phyloP scores from a whole-genome alignment of 1,140 invertebrate genomes.

The Bilobella aurantiaca region DNA sequence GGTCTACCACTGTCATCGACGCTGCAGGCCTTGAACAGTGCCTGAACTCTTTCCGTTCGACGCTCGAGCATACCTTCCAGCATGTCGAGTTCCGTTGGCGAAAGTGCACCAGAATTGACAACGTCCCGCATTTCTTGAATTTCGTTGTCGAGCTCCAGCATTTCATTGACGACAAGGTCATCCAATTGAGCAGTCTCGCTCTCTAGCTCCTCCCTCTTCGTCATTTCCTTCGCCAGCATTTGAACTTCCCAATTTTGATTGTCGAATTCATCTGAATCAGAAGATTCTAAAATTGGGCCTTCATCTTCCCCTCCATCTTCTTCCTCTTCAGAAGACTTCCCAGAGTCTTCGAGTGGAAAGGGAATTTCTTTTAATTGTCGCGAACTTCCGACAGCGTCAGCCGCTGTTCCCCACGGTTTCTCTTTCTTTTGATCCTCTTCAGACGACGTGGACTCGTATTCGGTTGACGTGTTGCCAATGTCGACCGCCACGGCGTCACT shows the following conservation, averaged over 20 bases:
- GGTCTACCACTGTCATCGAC: slow-evolving; percentile 19
- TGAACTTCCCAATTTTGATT: slow-evolving; percentile 63
- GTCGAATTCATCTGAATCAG: slow-evolving; percentile 39
- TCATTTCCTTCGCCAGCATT: slow-evolving; percentile 62
- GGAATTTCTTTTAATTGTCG: slow-evolving; percentile 23
- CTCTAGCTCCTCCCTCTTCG: slow-evolving; percentile 45
- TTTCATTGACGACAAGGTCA: slow-evolving; percentile 13
- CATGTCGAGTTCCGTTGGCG: slow-evolving; percentile 34
- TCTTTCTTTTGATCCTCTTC: slow-evolving; percentile 13
- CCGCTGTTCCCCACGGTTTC: slow-evolving; percentile 24
- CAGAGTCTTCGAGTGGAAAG: slow-evolving; percentile 39
- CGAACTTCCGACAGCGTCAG: too few relatives aligned
- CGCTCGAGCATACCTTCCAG: slow-evolving; percentile 29
- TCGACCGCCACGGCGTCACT: slow-evolving; percentile 24
- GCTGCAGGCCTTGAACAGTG: slow-evolving; percentile 31
- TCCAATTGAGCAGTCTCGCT: neutral
- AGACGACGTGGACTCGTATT: slow-evolving; percentile 25
- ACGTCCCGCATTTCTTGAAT: slow-evolving; percentile 32
- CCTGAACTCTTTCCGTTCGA: slow-evolving; percentile 27
- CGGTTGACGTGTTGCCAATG: slow-evolving; percentile 24
- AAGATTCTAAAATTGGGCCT: neutral
- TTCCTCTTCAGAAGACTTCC: slow-evolving; percentile 41
- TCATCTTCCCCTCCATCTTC: slow-evolving; percentile 29
- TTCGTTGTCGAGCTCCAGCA: slow-evolving; percentile 29
- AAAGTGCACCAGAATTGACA: slow-evolving; percentile 24